Base-by-base conservation (phyloP, 2,888 invertebrate species). In the Polydrusus pterygomalis region DNA sequence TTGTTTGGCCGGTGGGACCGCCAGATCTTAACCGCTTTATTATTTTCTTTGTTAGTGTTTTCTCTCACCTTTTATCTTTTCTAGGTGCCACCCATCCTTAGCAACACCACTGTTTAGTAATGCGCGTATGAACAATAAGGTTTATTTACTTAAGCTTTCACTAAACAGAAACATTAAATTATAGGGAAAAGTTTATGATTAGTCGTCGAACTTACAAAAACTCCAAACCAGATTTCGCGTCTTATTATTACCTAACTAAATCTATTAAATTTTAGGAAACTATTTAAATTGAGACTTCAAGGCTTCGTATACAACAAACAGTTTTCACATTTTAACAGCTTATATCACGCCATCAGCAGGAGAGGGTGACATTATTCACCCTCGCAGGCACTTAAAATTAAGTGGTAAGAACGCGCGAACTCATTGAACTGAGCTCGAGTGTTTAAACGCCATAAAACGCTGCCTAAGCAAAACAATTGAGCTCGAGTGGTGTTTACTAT, bases 391-490 rank as follows among this genome's bases (percentile, higher is more conserved):
- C 58, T 58, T 58, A 38, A 58, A 58, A 58, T 58, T 58, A 58
- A 58, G 58, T 58, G 58, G 58, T 58, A 58, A 58, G 58, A 58
- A 58, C 58, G 69, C 68, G 56, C 70, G 60, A 58, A 70, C 34
- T 60, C 43, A 70, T 70, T 70, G 30, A 70, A 25, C n/a, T 34
- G n/a, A 38, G 38, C 58, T 58, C 15, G 38, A 70, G 60, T 70
- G 70, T 70, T 70, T 70, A 70, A 70, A 30, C 70, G 60, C 60
- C 73, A 73, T 73, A 73, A 73, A 73, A 73, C 40, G 65, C 47
- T 65, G 45, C 56, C 56, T 67, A 73, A 73, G 65, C 67, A 73
- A 73, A 73, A 73, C 73, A 73, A 73, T 73, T 67, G n/a, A 73
- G 56, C 60, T 58, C 40, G 49, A 73, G 65, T 58, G 58, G 45